phyloP scores from a whole-genome alignment of 2,888 invertebrate genomes.

The Reticulitermes lucifugus region DNA sequence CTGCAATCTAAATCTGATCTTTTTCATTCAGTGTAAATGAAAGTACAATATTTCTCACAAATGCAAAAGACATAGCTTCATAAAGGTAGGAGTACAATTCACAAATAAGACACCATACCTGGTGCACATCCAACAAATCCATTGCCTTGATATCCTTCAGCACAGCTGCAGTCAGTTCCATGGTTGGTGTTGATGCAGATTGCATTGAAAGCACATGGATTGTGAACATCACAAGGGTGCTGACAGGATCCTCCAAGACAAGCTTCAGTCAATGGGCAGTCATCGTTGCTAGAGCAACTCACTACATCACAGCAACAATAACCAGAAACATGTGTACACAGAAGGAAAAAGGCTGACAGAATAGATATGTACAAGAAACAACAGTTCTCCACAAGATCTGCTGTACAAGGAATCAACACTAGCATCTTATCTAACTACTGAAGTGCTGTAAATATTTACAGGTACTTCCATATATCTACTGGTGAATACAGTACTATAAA shows the following conservation, averaged over 20 bases:
- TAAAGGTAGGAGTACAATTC: too few relatives aligned
- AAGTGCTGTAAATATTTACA: slow-evolving; percentile 25
- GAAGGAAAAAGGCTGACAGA: slow-evolving; percentile 23
- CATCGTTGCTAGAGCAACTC: slow-evolving; percentile 88
- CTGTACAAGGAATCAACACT: neutral
- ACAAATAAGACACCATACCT: slow-evolving; percentile 67
- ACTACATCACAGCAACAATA: slow-evolving; percentile 65
- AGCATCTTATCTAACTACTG: neutral
- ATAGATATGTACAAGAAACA: slow-evolving; percentile 27
- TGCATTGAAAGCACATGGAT: slow-evolving; percentile 86
- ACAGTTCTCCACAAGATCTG: slow-evolving; percentile 32
- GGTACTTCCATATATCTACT: neutral
- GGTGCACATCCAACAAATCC: slow-evolving; percentile 84
- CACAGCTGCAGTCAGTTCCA: slow-evolving; percentile 86
- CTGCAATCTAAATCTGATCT: too few relatives aligned
- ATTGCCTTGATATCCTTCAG: slow-evolving; percentile 88
- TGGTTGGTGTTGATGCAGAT: slow-evolving; percentile 91
- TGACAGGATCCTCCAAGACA: slow-evolving; percentile 88
- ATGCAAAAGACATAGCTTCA: too few relatives aligned
- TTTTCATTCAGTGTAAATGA: too few relatives aligned
- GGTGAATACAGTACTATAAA: neutral
- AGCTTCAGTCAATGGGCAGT: slow-evolving; percentile 87
- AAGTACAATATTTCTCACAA: too few relatives aligned
- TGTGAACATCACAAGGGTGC: slow-evolving; percentile 86
- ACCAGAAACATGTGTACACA: slow-evolving; percentile 32